Evolutionary conservation across 2,797 vertebrate genomes (phyloP), one percentile per base, ranked within the genome.

Genomic region (Syngnathus rostellatus): DNA sequence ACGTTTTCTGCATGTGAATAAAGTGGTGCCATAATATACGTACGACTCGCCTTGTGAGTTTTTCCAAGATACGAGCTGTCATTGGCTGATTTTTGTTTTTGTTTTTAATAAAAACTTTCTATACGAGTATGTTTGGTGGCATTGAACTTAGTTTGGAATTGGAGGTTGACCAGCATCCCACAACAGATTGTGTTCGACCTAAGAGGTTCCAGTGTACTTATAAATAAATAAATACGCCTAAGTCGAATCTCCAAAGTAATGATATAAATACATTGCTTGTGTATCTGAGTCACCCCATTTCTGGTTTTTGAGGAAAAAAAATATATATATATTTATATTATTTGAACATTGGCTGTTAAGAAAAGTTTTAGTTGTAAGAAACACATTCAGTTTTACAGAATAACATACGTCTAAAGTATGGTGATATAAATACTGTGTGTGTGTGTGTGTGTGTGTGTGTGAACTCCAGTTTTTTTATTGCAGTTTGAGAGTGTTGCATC

Each of bases 391-490:
- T 41, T 21, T 51, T n/a, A n/a, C 17, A 9, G 17, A 19, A n/a
- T 38, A 39, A 59, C 5, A 43, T 45, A 1, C 16, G 19, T n/a
- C 17, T n/a, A 17, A 68, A 72, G 74, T 77, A 74, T 63, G 75
- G 77, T 73, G 77, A 77, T 67, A 79, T 67, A 74, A 73, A 63
- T 39, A 1, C 11, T 53, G 62, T 76, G 63, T 12, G 14, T 64
- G 53, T 72, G 43, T 54, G 6, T 61, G 59, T 60, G 54, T 55
- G 67, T 66, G 62, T 63, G 59, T 62, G 46, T 67, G 19, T 31
- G 41, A 51, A 69, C 84, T 89, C 87, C 90, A 89, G 89, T 89
- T 87, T 77, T 90, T 77, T 90, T 90, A 90, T 90, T 91, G 90
- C 89, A 80, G 76, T 78, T 75, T 81, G 62, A 80, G 73, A 84